Evolutionary conservation across 2,888 invertebrate genomes (phyloP).

Genomic region (Agriotes lineatus): DNA sequence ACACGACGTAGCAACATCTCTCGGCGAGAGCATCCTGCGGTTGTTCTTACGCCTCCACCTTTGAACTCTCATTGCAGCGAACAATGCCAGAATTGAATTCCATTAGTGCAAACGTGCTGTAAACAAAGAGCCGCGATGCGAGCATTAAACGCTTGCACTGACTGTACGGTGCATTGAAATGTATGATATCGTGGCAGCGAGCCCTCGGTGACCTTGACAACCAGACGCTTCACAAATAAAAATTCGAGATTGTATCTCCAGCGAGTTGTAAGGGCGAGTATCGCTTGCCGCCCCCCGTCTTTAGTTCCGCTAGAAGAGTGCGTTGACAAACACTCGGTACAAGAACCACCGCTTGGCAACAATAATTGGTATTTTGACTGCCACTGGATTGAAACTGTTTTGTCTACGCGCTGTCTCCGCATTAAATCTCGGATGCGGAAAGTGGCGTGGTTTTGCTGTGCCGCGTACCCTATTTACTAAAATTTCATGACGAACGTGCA

Average conservation of each 20-base stretch:
- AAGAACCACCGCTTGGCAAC: constrained; percentile 37
- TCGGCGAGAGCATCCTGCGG: too few relatives aligned
- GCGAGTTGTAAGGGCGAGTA: constrained; percentile 44
- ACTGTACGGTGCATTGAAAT: constrained; percentile 40
- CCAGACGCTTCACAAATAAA: constrained; percentile 54
- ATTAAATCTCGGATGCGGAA: too few relatives aligned
- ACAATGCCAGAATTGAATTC: constrained; percentile 2
- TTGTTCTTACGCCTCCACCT: too few relatives aligned
- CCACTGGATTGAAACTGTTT: constrained; percentile 35
- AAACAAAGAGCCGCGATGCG: neutral
- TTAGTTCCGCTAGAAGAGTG: constrained; percentile 47
- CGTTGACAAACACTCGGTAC: constrained; percentile 45
- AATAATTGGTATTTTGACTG: constrained; percentile 43
- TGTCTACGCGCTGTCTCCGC: constrained; percentile 18
- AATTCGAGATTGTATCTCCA: constrained; percentile 53
- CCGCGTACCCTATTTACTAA: too few relatives aligned
- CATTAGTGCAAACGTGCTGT: neutral
- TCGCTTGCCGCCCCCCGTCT: constrained; percentile 38
- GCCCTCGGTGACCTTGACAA: constrained; percentile 54
- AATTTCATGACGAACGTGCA: too few relatives aligned
- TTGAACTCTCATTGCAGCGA: neutral
- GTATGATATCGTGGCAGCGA: constrained; percentile 41
- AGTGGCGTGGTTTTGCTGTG: too few relatives aligned
- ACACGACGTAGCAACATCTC: too few relatives aligned
- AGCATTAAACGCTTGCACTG: constrained; percentile 16